Percentiles rank a stretch among this genome's conserved stretches.
These are phyloP conservation scores for Nymphalis urticae DNA, from an alignment of 2,888 invertebrate genomes.

Conservation along the genomic window DNA sequence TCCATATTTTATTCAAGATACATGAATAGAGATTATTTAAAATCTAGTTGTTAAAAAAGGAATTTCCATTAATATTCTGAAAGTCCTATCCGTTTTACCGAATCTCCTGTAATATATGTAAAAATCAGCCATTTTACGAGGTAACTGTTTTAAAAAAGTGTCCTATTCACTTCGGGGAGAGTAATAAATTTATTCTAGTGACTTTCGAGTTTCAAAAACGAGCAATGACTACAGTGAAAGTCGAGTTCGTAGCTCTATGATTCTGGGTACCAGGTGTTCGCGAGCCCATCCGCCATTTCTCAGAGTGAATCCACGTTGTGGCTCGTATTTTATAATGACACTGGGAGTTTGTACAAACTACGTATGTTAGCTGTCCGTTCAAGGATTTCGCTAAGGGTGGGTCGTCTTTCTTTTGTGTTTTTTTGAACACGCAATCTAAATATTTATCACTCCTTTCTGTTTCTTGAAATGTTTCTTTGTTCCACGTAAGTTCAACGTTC, in stretches of 20 bases:
- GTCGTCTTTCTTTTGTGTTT: constrained; percentile 44
- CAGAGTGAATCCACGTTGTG: constrained; percentile 74
- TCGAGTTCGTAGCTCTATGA: constrained; percentile 49
- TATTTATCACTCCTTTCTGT: too few relatives aligned
- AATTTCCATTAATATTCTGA: constrained; percentile 28
- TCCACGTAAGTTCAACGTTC: too few relatives aligned
- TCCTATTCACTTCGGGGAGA: constrained; percentile 29
- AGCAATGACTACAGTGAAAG: constrained; percentile 29
- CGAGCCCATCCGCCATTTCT: constrained; percentile 69
- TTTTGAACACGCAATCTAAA: too few relatives aligned
- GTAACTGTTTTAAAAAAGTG: constrained; percentile 35
- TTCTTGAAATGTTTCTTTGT: too few relatives aligned
- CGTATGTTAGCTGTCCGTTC: constrained; percentile 74
- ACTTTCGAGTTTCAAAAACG: constrained; percentile 40
- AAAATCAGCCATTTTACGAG: constrained; percentile 36
- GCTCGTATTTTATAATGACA: constrained; percentile 79
- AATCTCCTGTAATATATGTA: constrained; percentile 35
- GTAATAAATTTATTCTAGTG: constrained; percentile 42
- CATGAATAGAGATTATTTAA: too few relatives aligned
- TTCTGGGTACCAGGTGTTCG: constrained; percentile 65
- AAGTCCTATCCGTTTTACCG: constrained; percentile 30
- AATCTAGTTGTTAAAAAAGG: constrained; percentile 6
- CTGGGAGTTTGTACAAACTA: constrained; percentile 69
- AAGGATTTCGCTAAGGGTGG: constrained; percentile 66
- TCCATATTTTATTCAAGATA: too few relatives aligned